Base-by-base conservation (phyloP, 2,113 vertebrate genomes). In the Labeo rohita region DNA sequence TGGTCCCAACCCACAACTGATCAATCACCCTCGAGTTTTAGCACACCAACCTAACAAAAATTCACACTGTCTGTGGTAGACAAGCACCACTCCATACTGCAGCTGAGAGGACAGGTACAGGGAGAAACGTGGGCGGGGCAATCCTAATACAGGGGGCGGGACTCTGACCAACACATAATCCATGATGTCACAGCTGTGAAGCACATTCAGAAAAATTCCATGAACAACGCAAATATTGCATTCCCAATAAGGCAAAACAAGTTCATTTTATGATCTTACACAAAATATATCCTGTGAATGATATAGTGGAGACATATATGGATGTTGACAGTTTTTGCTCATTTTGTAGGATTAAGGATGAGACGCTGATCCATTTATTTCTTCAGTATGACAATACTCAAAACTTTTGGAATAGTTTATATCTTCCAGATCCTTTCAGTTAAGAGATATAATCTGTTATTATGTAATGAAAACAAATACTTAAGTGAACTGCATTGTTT, bases 61-160 rank as follows among this genome's bases (percentile, higher is more conserved):
- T 49, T 85, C 94, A 92, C 97, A 98, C 90, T 98, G 97, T 0
- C 93, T 94, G 79, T 90, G 95, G 90, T 93, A 98, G 81, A 98
- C 95, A 0, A 95, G 83, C 21, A 98, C 79, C 6, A 97, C 89
- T 0, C 97, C 97, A 0, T 96, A 97, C 92, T 97, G 96, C 65
- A 98, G 95, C 93, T 97, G 96, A 1, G 96, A 95, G 10, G 97
- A 97, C 3, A 98, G 95, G 88, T 97, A 97, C 66, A 98, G 96
- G 43, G 96, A 97, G 92, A 98, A 96, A 39, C 97, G 96, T 4
- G 97, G 97, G 0, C 90, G 91, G 0, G 96, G 95, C 47, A 95
- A 90, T 2, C 92, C 94, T 0, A 92, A 91, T 4, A 1, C 65
- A 0, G 94, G 93, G 0, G 97, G 92, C 0, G 94, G 91, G 3